A percentile compares a stretch with the other conserved stretches of the same genome.
These are phyloP conservation scores for Cyclophora punctaria DNA, from an alignment of 2,888 invertebrate genomes.

Conservation along the genomic window DNA sequence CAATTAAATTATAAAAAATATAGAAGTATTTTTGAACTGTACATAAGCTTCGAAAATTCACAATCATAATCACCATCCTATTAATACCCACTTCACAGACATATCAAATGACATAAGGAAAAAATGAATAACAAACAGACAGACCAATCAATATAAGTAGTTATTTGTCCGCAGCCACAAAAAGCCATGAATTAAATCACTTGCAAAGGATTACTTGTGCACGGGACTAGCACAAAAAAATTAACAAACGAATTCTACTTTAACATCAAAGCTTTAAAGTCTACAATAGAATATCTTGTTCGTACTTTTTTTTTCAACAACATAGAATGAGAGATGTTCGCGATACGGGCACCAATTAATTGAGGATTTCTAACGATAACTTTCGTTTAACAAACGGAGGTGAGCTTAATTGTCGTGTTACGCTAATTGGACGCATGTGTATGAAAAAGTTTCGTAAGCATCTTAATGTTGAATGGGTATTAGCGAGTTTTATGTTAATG, in stretches of 20 bases:
- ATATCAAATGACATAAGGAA: too few species aligned
- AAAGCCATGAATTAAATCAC: not conserved
- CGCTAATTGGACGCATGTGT: too few species aligned
- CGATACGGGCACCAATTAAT: constrained; percentile 17
- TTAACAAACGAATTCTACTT: not conserved
- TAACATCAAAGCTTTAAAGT: not conserved
- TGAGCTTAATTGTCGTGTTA: too few species aligned
- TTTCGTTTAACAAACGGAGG: constrained; percentile 12
- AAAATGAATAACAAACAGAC: too few species aligned
- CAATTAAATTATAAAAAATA: too few species aligned
- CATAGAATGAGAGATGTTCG: constrained; percentile 9
- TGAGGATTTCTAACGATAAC: constrained; percentile 17
- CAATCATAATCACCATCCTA: too few species aligned
- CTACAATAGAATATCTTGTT: not conserved
- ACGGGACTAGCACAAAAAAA: not conserved
- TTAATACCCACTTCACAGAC: too few species aligned
- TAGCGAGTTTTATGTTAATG: too few species aligned
- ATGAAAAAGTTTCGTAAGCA: too few species aligned
- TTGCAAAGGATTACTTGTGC: constrained; percentile 6
- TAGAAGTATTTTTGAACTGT: too few species aligned
- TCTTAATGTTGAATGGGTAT: too few species aligned
- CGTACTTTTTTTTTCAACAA: constrained; percentile 5
- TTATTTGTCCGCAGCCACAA: not conserved
- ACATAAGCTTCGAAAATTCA: too few species aligned
- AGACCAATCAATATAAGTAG: not conserved